Evolutionary conservation across 2,113 vertebrate genomes (phyloP), one percentile per base, ranked within the genome.

Genomic region (Colaptes auratus): DNA sequence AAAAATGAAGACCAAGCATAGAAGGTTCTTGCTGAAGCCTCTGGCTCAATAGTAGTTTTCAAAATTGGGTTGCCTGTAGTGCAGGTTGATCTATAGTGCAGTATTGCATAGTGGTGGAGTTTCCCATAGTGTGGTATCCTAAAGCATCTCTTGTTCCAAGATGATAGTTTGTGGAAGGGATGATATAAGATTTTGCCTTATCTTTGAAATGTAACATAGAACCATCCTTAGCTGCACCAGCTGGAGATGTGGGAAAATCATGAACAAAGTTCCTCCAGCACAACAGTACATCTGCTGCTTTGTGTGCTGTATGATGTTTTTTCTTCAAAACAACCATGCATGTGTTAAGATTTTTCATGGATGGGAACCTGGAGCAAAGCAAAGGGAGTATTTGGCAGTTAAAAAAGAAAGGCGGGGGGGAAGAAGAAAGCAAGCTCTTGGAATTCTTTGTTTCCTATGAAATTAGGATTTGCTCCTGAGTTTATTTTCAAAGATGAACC

Each of bases 301-400:
- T 50, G 23, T 46, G 36, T 61, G 18, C 23, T 39, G 31, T 9
- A 2, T 15, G 50, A 10, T 28, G 8, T 52, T 59, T 42, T 55
- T 35, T 72, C 59, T 56, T 82, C 21, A 30, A n/a, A 66, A 75
- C n/a, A 53, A 65, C 44, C 0, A 0, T 9, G 56, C 5, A 3
- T 0, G 0, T 23, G 12, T 18, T 28, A 14, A 27, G n/a, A 27
- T 66, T 81, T 84, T 46, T 77, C 39, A 71, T 46, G 50, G 25
- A 36, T 42, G 9, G 17, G 53, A 76, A 9, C 15, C 35, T 50
- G 64, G 46, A 59, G 30, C 58, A 86, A 66, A 86, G 60, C 15
- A 15, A 81, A 86, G 24, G 6, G 19, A 81, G 20, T 24, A 27
- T 71, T 55, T 70, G 9, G 5, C 50, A 7, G 10, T 21, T 74